phyloP scores from a whole-genome alignment of 2,797 vertebrate genomes.

The Smutsia gigantea region DNA sequence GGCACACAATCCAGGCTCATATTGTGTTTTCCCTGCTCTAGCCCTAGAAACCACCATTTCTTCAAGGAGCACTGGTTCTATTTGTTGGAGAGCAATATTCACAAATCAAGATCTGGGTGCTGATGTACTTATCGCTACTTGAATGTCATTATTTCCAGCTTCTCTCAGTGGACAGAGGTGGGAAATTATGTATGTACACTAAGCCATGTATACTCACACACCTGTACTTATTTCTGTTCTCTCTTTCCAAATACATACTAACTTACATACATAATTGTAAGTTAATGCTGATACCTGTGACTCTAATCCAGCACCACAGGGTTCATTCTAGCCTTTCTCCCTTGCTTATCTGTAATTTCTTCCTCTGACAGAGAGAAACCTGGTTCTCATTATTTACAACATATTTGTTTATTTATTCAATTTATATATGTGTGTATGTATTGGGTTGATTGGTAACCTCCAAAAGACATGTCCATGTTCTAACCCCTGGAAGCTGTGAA shows the following conservation, averaged over 20 bases:
- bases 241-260: not conserved
- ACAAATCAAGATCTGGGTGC: not conserved
- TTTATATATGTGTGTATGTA: not conserved
- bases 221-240: not conserved
- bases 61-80: not conserved
- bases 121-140: not conserved
- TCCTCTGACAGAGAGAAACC: not conserved
- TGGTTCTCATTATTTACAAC: not conserved
- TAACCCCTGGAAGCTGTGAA: not conserved
- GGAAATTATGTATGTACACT: not conserved
- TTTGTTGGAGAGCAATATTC: not conserved
- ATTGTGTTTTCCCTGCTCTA: not conserved
- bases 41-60: not conserved
- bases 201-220: not conserved
- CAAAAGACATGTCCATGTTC: not conserved
- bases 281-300: not conserved
- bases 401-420: not conserved
- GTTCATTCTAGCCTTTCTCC: not conserved
- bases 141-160: not conserved
- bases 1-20: not conserved
- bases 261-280: not conserved
- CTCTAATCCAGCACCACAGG: not conserved
- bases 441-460: not conserved
- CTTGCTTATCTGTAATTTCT: not conserved
- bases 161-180: not conserved